A percentile compares a stretch with the other conserved stretches of the same genome.
These are phyloP conservation scores for Scelioninae gen. 1 DNA, from an alignment of 2,888 invertebrate genomes.

Conservation along the genomic window DNA sequence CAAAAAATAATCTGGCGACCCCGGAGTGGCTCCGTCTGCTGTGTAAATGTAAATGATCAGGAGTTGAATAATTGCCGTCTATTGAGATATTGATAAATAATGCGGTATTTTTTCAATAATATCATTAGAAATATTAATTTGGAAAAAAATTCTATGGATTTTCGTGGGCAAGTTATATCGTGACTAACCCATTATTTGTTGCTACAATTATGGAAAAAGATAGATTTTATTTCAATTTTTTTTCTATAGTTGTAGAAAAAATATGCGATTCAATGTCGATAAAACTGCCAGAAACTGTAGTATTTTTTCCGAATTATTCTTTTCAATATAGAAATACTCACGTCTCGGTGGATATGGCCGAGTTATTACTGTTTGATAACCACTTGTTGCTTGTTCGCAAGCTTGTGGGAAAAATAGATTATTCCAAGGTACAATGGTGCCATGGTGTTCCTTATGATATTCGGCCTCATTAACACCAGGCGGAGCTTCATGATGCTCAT, in stretches of 20 bases:
- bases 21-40: conserved; percentile 35
- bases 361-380: conserved; percentile 43
- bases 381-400: conserved; percentile 83
- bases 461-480: conserved; percentile 73
- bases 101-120: background rate
- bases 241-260: too few species aligned
- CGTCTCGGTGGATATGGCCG: conserved; percentile 58
- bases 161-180: too few species aligned
- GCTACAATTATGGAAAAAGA: too few species aligned
- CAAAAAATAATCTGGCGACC: conserved; percentile 55
- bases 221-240: too few species aligned
- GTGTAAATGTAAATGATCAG: conserved; percentile 41
- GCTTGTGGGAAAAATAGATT: conserved; percentile 90
- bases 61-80: conserved; percentile 22
- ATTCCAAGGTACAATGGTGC: conserved; percentile 88
- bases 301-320: too few species aligned
- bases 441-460: conserved; percentile 84
- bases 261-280: too few species aligned
- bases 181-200: too few species aligned
- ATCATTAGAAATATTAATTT: too few species aligned
- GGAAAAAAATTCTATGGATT: too few species aligned
- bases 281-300: too few species aligned
- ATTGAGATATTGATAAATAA: background rate
- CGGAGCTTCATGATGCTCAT: conserved; percentile 81
- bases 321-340: conserved; percentile 37